phyloP scores from a whole-genome alignment of 2,888 invertebrate species.

The Eulithis testata region DNA sequence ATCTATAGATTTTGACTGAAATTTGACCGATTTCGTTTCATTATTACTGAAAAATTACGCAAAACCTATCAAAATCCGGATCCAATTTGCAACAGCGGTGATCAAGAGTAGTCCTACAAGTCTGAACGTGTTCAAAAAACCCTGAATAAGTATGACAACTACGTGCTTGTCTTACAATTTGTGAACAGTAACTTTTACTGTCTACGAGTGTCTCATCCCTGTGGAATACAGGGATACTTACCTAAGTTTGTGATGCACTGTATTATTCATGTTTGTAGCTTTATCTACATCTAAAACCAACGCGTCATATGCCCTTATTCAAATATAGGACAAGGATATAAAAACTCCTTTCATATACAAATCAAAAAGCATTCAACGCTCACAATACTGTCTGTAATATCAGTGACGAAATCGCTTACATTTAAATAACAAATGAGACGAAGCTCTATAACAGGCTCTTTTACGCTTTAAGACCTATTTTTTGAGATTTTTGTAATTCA shows the following conservation, averaged over 20 bases:
- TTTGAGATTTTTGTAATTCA: slow-evolving; percentile 18
- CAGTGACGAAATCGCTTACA: slow-evolving; percentile 50
- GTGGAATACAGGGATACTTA: too few relatives aligned
- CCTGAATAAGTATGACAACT: too few relatives aligned
- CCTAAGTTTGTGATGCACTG: background rate
- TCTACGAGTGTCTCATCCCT: too few relatives aligned
- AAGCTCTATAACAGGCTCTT: slow-evolving; percentile 5
- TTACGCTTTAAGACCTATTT: slow-evolving; percentile 11
- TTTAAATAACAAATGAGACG: slow-evolving; percentile 42
- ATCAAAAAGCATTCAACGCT: slow-evolving; percentile 32
- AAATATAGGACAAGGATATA: slow-evolving; percentile 26
- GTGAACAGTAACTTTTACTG: too few relatives aligned
- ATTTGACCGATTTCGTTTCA: too few relatives aligned
- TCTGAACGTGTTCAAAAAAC: too few relatives aligned
- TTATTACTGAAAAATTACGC: too few relatives aligned
- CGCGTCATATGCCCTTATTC: slow-evolving; percentile 18
- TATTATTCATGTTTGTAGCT: slow-evolving; percentile 7
- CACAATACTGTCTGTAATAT: slow-evolving; percentile 45
- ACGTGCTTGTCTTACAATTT: too few relatives aligned
- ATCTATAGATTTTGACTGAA: too few relatives aligned
- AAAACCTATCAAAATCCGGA: too few relatives aligned
- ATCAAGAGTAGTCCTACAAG: too few relatives aligned
- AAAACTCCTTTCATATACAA: slow-evolving; percentile 35
- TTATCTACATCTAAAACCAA: slow-evolving; percentile 14
- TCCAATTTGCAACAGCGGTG: too few relatives aligned